phyloP scores from a whole-genome alignment of 1,140 invertebrate genomes.

The Hyposmocoma kahamanoa region DNA sequence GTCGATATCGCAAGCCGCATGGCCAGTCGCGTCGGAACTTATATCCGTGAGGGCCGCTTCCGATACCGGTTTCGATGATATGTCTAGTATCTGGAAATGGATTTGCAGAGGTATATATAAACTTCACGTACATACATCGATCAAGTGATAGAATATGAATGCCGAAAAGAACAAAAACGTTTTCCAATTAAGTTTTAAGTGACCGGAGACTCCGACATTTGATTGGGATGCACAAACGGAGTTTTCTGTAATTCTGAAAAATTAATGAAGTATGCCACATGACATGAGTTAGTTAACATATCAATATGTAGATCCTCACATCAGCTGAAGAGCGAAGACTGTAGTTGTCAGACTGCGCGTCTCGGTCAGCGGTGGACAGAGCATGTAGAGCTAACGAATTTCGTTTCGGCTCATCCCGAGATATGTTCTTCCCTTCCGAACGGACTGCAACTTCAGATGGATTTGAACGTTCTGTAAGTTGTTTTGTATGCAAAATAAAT shows the following conservation, averaged over 20 bases:
- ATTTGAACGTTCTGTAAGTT: constrained; percentile 44
- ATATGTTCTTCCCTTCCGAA: constrained; percentile 43
- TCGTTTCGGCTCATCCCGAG: constrained; percentile 44
- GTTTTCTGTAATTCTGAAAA: too few species aligned
- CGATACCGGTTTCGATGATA: constrained; percentile 71
- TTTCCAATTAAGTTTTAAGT: too few species aligned
- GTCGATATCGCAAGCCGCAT: constrained; percentile 71
- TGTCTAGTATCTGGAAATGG: constrained; percentile 67
- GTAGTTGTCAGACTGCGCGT: constrained; percentile 70
- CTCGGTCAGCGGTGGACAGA: constrained; percentile 41
- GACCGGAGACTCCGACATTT: too few species aligned
- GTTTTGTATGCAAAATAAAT: not conserved
- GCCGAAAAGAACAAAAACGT: too few species aligned
- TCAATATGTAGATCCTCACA: constrained; percentile 23
- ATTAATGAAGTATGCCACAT: too few species aligned
- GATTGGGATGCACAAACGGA: too few species aligned
- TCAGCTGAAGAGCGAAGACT: constrained; percentile 67
- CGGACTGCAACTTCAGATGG: constrained; percentile 45
- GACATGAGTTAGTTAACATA: too few species aligned
- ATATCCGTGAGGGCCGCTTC: constrained; percentile 68
- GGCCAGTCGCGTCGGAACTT: constrained; percentile 69
- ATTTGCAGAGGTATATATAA: not conserved
- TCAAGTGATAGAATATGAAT: too few species aligned
- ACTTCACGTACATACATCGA: too few species aligned
- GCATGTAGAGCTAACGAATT: constrained; percentile 41